Conservation (phyloP, 2,113 vertebrate species). For the Colaptes auratus region DNA sequence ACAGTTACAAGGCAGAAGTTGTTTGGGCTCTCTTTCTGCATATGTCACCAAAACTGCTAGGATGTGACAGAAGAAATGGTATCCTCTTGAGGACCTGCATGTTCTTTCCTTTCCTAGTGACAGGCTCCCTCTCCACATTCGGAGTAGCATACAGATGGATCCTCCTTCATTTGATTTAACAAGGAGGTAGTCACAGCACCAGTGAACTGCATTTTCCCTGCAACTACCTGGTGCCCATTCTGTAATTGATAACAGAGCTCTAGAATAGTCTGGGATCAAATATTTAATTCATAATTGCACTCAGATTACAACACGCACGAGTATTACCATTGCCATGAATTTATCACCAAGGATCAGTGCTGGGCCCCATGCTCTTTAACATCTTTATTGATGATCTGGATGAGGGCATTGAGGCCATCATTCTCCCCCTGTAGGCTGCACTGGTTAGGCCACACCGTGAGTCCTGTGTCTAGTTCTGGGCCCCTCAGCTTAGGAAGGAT, state of each 20-base stretch:
- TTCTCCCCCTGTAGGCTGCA: no score
- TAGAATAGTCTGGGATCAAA: not conserved
- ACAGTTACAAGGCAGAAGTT: not conserved
- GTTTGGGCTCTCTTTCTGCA: not conserved
- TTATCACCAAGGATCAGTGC: no score
- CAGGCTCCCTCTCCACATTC: not conserved
- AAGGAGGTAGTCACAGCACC: not conserved
- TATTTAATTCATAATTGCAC: slow-evolving; percentile 4
- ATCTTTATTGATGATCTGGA: no score
- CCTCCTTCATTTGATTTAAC: not conserved
- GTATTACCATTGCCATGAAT: not conserved
- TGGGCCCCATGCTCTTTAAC: no score
- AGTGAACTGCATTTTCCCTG: not conserved
- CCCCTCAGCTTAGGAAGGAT: no score
- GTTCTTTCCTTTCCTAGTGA: fast-evolving
- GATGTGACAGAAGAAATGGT: not conserved
- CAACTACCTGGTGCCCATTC: not conserved
- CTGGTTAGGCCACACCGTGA: no score
- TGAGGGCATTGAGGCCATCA: no score
- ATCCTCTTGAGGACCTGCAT: fast-evolving
- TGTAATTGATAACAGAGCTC: not conserved
- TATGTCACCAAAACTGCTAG: fast-evolving
- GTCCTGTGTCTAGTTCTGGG: no score
- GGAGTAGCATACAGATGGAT: fast-evolving
- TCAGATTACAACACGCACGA: not conserved